These are phyloP conservation scores for Albula glossodonta DNA, from an alignment of 2,113 vertebrate genomes.

Conservation along the genomic window DNA sequence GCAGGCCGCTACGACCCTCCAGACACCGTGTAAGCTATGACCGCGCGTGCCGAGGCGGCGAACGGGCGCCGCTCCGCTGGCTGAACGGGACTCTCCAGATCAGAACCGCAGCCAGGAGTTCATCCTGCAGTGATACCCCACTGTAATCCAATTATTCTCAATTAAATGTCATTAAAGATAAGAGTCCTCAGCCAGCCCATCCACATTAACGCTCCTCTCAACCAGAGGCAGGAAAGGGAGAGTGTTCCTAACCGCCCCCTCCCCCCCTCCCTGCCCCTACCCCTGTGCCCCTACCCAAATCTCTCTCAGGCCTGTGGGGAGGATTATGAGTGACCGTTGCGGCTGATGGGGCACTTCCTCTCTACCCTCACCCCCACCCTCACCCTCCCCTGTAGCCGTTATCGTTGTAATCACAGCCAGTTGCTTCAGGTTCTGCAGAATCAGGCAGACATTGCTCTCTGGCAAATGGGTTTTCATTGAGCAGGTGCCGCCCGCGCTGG, in stretches of 20 bases:
- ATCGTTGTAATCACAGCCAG: background rate
- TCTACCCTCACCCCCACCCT: constrained; percentile 15
- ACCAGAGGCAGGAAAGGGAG: background rate
- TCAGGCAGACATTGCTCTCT: background rate
- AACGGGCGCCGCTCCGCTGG: background rate
- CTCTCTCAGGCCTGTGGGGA: constrained; percentile 23
- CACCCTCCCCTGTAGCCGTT: background rate
- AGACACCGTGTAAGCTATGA: background rate
- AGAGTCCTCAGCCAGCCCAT: constrained; percentile 32
- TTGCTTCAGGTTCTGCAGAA: background rate
- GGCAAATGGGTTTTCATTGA: background rate
- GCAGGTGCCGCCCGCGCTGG: background rate
- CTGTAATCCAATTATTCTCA: constrained; percentile 25
- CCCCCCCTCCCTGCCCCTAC: background rate
- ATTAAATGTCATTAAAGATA: constrained; percentile 38
- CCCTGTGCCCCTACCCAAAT: constrained; percentile 24
- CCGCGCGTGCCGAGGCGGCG: background rate
- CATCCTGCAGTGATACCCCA: background rate
- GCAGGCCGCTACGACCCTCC: background rate
- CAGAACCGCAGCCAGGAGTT: background rate
- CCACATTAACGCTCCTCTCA: constrained; percentile 18
- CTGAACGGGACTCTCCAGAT: background rate
- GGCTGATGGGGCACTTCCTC: constrained; percentile 23
- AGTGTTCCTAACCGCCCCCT: background rate
- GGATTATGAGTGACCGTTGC: background rate